Evolutionary conservation across 2,113 vertebrate genomes (phyloP).

Genomic region (Nothocercus julius): DNA sequence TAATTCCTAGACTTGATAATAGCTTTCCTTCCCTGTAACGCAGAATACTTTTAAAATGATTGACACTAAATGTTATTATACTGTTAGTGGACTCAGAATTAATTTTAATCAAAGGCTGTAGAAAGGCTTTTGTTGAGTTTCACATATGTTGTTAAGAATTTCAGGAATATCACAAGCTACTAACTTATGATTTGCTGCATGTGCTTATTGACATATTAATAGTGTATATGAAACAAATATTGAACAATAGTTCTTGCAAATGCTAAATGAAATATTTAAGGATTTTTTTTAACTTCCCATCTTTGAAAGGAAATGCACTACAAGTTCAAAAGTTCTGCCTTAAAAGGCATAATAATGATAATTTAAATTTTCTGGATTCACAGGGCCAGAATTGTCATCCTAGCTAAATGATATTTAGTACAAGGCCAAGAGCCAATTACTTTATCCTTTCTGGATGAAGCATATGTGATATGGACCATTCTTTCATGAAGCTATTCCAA

Average conservation of each 20-base stretch:
- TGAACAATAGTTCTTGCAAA: neutral
- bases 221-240: neutral
- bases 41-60: slow-evolving; percentile 74
- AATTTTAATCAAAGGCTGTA: slow-evolving; percentile 75
- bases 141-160: slow-evolving; percentile 32
- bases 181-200: slow-evolving; percentile 30
- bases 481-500: neutral
- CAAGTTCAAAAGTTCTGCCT: neutral
- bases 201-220: neutral
- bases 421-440: neutral
- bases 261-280: neutral
- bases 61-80: slow-evolving; percentile 77
- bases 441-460: neutral
- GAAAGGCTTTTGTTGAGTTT: slow-evolving; percentile 62
- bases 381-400: neutral
- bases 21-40: slow-evolving; percentile 69
- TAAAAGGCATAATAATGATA: neutral
- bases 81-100: slow-evolving; percentile 74
- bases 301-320: neutral
- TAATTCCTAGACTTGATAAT: slow-evolving; percentile 74
- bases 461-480: neutral
- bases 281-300: neutral
- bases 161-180: neutral
- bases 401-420: neutral
- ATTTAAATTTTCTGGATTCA: neutral